phyloP scores from a whole-genome alignment of 2,797 vertebrate genomes.

The Amazona ochrocephala region DNA sequence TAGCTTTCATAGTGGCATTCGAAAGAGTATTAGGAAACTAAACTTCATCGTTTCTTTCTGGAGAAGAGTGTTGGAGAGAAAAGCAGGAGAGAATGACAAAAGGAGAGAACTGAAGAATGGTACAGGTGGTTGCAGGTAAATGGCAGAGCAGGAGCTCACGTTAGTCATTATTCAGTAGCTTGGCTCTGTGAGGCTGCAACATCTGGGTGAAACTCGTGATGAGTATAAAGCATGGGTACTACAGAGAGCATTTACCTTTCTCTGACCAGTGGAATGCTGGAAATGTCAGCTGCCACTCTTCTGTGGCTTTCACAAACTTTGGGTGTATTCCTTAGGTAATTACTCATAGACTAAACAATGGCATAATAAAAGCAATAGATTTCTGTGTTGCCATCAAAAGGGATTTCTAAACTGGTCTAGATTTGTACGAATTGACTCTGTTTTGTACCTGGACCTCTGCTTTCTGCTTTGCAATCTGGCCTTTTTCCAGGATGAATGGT shows the following conservation, averaged over 20 bases:
- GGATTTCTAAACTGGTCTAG: not conserved
- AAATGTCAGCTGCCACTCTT: not conserved
- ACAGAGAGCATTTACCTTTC: not conserved
- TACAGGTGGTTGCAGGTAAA: not conserved
- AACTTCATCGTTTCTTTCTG: not conserved
- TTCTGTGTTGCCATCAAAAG: not conserved
- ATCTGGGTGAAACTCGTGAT: not conserved
- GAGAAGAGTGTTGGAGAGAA: not conserved
- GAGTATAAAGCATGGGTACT: not conserved
- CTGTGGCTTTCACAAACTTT: not conserved
- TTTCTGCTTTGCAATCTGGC: not conserved
- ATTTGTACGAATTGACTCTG: not conserved
- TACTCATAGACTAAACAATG: not conserved
- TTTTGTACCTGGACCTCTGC: not conserved
- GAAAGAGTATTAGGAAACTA: not conserved
- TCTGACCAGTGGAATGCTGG: not conserved
- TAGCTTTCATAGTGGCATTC: not conserved
- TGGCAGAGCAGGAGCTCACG: not conserved
- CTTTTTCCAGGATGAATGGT: not conserved
- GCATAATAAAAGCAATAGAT: not conserved
- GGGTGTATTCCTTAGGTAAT: not conserved
- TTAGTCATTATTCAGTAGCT: not conserved
- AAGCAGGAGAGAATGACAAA: not conserved
- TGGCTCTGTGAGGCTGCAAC: not conserved
- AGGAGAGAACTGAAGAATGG: not conserved